These are phyloP conservation scores for Pediacus dermestoides DNA, from an alignment of 2,888 invertebrate genomes.

Conservation along the genomic window DNA sequence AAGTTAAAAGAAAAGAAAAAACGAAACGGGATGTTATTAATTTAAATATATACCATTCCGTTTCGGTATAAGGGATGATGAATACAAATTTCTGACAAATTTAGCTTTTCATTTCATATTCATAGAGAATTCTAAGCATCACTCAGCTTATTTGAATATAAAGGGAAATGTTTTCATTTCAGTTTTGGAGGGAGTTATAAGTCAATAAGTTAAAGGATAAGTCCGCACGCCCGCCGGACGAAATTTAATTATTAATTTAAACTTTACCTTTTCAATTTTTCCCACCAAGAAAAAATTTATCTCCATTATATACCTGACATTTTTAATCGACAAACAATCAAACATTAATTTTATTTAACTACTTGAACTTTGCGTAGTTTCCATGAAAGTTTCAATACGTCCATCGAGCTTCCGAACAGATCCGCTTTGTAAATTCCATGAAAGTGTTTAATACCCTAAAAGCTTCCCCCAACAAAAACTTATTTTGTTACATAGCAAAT, in stretches of 20 bases:
- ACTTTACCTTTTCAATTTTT: background rate
- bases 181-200: slow-evolving; percentile 8
- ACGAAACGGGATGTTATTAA: slow-evolving; percentile 29
- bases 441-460: too few species aligned
- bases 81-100: slow-evolving; percentile 38
- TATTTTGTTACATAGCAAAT: slow-evolving; percentile 8
- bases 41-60: slow-evolving; percentile 35
- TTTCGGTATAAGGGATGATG: slow-evolving; percentile 29
- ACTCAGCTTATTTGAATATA: slow-evolving; percentile 38
- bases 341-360: too few species aligned
- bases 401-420: too few species aligned
- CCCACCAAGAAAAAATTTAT: too few species aligned
- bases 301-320: too few species aligned
- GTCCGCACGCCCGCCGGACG: slow-evolving; percentile 8
- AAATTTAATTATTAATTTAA: slow-evolving; percentile 22
- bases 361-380: too few species aligned
- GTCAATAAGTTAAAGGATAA: slow-evolving; percentile 24
- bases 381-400: too few species aligned
- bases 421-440: too few species aligned
- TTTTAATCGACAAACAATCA: too few species aligned
- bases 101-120: slow-evolving; percentile 40
- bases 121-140: slow-evolving; percentile 38
- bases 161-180: slow-evolving; percentile 34
- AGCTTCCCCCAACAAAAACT: too few species aligned
- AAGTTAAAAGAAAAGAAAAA: slow-evolving; percentile 10